A percentile compares a stretch with the other conserved stretches of the same genome.
phyloP scores from a whole-genome alignment of 2,888 invertebrate species.

The Geotrupes spiniger region DNA sequence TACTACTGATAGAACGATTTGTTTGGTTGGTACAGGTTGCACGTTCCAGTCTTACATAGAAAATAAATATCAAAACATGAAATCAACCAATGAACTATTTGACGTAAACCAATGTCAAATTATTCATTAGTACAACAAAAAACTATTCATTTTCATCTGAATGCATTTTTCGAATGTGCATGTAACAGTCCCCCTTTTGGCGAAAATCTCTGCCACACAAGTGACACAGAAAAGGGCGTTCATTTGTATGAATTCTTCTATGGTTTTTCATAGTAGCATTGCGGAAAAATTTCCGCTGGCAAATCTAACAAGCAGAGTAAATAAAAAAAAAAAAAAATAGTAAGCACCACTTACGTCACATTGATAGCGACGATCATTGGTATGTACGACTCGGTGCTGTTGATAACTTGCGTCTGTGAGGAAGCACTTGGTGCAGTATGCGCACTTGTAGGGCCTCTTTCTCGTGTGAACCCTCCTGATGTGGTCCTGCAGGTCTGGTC shows the following conservation, averaged over 20 bases:
- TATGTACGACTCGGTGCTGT: conserved; percentile 62
- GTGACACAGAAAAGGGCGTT: conserved; percentile 56
- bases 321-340: conserved; percentile 7
- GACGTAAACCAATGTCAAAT: too few relatives aligned
- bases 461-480: conserved; percentile 63
- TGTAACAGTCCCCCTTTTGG: conserved; percentile 58
- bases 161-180: conserved; percentile 57
- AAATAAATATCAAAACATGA: too few relatives aligned
- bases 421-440: conserved; percentile 61
- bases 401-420: conserved; percentile 63
- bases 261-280: conserved; percentile 64
- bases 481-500: conserved; percentile 63
- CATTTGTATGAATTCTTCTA: conserved; percentile 61
- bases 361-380: conserved; percentile 61
- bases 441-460: conserved; percentile 62
- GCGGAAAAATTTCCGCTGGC: conserved; percentile 61
- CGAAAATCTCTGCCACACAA: conserved; percentile 55
- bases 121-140: too few relatives aligned
- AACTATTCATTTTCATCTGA: conserved; percentile 33
- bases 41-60: too few relatives aligned
- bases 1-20: too few relatives aligned
- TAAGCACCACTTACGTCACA: conserved; percentile 53
- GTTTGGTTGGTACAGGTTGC: too few relatives aligned
- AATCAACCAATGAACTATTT: too few relatives aligned
- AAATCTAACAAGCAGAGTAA: conserved; percentile 42